phyloP scores from a whole-genome alignment of 2,888 invertebrate genomes.

The Drepanosiphum platanoidis region DNA sequence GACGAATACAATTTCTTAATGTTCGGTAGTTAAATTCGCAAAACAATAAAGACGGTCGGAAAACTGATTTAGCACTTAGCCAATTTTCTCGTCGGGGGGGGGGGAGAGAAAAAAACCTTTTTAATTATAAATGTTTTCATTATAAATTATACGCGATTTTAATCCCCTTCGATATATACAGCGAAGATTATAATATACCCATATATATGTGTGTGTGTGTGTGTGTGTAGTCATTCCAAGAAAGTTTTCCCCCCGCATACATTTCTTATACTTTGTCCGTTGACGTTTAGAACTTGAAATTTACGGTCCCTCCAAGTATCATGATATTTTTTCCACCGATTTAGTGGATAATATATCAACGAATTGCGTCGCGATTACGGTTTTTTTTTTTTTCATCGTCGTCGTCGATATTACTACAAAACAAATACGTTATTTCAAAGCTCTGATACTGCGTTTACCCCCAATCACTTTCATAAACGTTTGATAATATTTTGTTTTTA shows the following conservation, averaged over 20 bases:
- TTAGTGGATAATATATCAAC: no score
- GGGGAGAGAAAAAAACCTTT: constrained; percentile 8
- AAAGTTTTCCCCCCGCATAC: background rate
- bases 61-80: constrained; percentile 42
- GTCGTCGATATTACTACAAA: background rate
- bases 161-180: constrained; percentile 4
- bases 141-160: constrained; percentile 14
- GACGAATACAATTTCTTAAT: constrained; percentile 40
- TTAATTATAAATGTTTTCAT: constrained; percentile 36
- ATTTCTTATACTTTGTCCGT: background rate
- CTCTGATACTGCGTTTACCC: background rate
- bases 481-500: background rate
- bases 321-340: no score
- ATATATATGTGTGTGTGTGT: background rate
- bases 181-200: background rate
- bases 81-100: background rate
- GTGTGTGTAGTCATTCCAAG: background rate
- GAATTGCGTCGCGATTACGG: no score
- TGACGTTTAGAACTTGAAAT: background rate
- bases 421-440: no score
- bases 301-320: background rate
- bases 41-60: constrained; percentile 28
- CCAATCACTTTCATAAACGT: background rate
- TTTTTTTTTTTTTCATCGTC: no score
- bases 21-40: constrained; percentile 21